A percentile compares a stretch with the other conserved stretches of the same genome.
Conservation (phyloP, 2,888 invertebrate species). For the Linyphia triangularis region DNA sequence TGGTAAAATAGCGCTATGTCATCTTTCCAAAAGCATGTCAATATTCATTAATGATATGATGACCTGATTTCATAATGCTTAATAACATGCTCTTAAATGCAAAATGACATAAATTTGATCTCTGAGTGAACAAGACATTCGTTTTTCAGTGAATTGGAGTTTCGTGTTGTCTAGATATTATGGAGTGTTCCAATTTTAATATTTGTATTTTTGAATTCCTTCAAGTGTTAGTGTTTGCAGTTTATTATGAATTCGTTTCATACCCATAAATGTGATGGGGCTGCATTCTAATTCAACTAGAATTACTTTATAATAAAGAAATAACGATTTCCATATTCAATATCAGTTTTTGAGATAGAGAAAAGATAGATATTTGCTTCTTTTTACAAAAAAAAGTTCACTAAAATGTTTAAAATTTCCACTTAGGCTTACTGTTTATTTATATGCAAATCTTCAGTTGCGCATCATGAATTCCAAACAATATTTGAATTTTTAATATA, state of each 20-base stretch:
- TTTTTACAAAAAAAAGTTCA: too few relatives aligned
- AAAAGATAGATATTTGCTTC: too few relatives aligned
- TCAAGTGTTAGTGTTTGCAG: neutral
- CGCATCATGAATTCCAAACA: too few relatives aligned
- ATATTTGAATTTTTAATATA: too few relatives aligned
- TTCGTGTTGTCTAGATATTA: neutral
- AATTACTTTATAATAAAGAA: conserved; percentile 3
- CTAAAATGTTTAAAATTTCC: too few relatives aligned
- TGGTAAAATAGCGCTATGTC: neutral
- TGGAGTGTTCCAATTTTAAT: neutral
- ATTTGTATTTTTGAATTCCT: neutral
- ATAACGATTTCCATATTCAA: neutral
- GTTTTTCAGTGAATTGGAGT: conserved; percentile 11
- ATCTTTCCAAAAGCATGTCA: neutral
- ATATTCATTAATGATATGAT: conserved; percentile 4
- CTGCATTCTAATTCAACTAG: neutral
- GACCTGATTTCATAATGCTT: neutral
- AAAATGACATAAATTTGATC: conserved; percentile 1
- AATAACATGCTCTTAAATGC: neutral
- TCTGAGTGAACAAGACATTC: neutral
- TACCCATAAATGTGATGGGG: neutral
- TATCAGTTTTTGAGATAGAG: too few relatives aligned
- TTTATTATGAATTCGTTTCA: neutral
- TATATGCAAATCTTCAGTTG: too few relatives aligned
- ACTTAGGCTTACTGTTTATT: too few relatives aligned